Base-by-base conservation (phyloP, 2,113 vertebrate genomes). In the Xerus inauris region DNA sequence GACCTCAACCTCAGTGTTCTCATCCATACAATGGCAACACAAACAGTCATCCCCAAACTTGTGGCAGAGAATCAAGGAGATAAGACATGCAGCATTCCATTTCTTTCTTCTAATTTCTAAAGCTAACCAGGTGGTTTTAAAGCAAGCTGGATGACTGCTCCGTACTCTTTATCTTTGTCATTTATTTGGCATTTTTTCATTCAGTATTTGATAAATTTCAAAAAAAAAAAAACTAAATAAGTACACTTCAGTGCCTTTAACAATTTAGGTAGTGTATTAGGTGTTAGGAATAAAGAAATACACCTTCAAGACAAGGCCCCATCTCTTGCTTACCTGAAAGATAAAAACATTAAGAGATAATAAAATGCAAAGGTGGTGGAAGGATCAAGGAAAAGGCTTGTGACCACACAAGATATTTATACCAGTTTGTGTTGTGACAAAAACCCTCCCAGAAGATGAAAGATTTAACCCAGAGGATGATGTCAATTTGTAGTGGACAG, bases 71-170 rank as follows among this genome's bases (percentile, higher is more conserved):
- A 89, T 93, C 83, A 71, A 26, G 64, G 32, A 89, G 51, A 81
- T 38, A 67, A 81, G 28, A 57, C 9, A 32, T 22, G 5, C 1
- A 8, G 4, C 51, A 42, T 69, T 94, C 12, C 40, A 2, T 65
- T 45, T 59, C 28, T 94, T 81, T 81, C 88, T 81, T 94, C 67
- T 45, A 30, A 82, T 83, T 87, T 86, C 57, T 42, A 75, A 86
- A 94, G 13, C 81, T 69, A 57, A 11, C 65, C 38, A 49, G 84
- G 79, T 91, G 81, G 65, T 75, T 79, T 73, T 57, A 51, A 95
- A 85, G 45, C 19, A 40, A 5, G 57, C 30, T 49, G 3, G 11
- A 54, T 91, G 24, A 92, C 9, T 8, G 65, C 28, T 69, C 10
- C 26, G 24, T 57, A 64, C 16, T 40, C 16, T 30, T 67, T 67